Evolutionary conservation across 2,888 invertebrate species (phyloP), one percentile per base, ranked within the genome.

Genomic region (Caenorhabditis sp.): DNA sequence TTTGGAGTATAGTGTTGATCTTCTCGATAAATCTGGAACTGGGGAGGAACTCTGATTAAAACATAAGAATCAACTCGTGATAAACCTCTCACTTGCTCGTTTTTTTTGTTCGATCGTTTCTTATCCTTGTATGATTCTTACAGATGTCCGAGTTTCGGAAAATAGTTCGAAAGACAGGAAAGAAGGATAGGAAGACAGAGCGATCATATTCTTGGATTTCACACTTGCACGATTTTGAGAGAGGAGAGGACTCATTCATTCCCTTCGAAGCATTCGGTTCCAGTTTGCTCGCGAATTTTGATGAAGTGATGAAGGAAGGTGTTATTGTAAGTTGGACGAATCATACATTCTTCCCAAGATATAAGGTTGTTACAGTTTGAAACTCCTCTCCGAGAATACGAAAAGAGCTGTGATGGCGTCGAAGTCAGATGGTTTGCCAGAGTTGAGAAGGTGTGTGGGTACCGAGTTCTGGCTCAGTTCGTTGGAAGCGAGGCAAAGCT

Each of bases 401-500:
- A 84, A 11, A 22, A 62, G 1, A 28, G 20, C 13, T 62, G 68
- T 20, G 50, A 65, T 2, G 28, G 15, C 1, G 44, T 65, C 4
- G 51, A 83, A 50, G 56, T 60, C n/a, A 44, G 81, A 24, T 98
- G 98, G 98, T 97, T 98, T 55, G 98, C 97, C 15, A 95, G 96
- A 58, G 96, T 98, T 51, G 93, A 96, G 82, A 95, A 95, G 92
- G 95, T 98, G 11, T 65, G 88, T 93, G 94, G 94, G 8, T 94
- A 94, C 89, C 93, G 93, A 87, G 94, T 94, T 3, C 90, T 93
- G 67, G 89, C 94, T 80, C 91, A 94, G 77, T 98, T 97, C 92
- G 97, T 98, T 93, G 98, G 98, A 15, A 22, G 53, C 13, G 69
- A 96, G 32, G 94, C 94, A 84, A 96, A 97, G 92, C 98, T 98